Evolutionary conservation across 2,797 vertebrate species (phyloP), one percentile per base, ranked within the genome.

Genomic region (Propithecus deckenii): DNA sequence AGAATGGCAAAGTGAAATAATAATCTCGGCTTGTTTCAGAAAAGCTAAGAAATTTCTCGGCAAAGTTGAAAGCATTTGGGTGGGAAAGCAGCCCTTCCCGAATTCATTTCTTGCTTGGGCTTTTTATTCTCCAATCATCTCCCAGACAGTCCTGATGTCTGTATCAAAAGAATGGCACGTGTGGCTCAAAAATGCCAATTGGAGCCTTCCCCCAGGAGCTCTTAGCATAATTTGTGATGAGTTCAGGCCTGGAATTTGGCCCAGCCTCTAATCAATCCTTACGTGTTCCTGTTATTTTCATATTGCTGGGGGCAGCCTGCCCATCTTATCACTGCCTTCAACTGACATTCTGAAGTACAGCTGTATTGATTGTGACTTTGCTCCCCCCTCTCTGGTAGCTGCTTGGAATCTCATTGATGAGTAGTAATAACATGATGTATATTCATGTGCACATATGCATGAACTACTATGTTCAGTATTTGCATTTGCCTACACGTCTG

Each of bases 1-100:
- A 95, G 96, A 94, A 83, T 35, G 91, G 90, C 97, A 98, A 94
- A 96, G 86, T 94, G 85, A 95, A 97, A 94, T 89, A 96, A 86
- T 92, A 98, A 59, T 92, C 52, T 55, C 1, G 46, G 61, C 78
- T 94, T 97, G 96, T 97, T 98, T 98, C 97, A 97, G 48, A 94
- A 91, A 96, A 97, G 87, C 90, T 75, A 84, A 97, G 79, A 89
- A 88, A 92, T 96, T 94, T 98, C 98, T 98, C 95, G 72, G 92
- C 96, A 97, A 97, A 97, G 96, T 92, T 97, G 97, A 98, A 97
- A 98, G 96, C 97, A 95, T 98, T 98, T 97, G 90, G 97, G 97
- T 92, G 93, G 89, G 91, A 96, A 97, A 95, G 95, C 95, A 97
- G 79, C 83, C 89, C 86, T 96, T 96, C 97, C 3, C 0, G 79